Percentiles rank a stretch among this genome's conserved stretches.
Conservation (phyloP, 2,113 vertebrate genomes). For the Romanogobio albipinnatus region DNA sequence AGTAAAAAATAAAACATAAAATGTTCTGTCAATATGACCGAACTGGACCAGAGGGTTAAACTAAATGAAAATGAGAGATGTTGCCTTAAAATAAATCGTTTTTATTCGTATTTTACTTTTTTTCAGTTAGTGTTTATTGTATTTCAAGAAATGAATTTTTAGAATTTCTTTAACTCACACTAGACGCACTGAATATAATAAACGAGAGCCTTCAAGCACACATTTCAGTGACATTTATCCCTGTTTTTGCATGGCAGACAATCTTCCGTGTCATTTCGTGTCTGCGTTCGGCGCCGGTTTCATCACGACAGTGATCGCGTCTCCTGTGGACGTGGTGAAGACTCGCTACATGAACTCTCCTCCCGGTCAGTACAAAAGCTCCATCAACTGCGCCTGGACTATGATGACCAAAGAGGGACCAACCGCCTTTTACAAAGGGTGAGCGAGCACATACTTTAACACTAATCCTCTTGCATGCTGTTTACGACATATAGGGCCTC, state of each 20-base stretch:
- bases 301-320: conserved; percentile 83
- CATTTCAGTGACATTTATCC: background rate
- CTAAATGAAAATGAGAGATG: no score
- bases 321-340: conserved; percentile 87
- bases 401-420: conserved; percentile 85
- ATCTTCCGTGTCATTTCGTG: conserved; percentile 83
- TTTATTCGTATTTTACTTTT: no score
- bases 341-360: conserved; percentile 88
- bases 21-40: no score
- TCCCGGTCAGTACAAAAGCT: conserved; percentile 80
- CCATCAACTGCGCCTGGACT: conserved; percentile 80
- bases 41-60: no score
- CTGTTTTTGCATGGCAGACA: conserved; percentile 71
- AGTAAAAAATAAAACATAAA: no score
- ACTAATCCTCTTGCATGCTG: no score
- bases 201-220: background rate
- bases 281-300: conserved; percentile 84
- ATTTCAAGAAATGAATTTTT: no score
- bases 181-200: background rate
- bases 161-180: background rate
- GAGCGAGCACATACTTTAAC: conserved; percentile 34
- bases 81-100: no score
- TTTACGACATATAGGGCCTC: no score
- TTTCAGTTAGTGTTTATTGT: no score
- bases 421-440: conserved; percentile 88